phyloP scores from a whole-genome alignment of 2,797 vertebrate genomes.

The Galago senegalensis region DNA sequence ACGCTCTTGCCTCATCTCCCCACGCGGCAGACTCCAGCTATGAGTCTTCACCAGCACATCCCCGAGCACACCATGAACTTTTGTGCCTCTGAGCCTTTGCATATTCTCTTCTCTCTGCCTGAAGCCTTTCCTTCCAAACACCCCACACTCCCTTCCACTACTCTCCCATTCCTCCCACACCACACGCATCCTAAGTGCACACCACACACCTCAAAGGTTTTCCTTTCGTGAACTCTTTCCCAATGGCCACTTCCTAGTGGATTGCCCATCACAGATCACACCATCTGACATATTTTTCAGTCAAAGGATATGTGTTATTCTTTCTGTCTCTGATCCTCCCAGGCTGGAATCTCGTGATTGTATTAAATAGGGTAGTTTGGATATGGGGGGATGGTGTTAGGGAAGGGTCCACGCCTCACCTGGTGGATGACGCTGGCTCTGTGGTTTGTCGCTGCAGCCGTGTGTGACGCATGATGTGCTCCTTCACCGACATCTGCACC shows the following conservation, averaged over 20 bases:
- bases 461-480: conserved; percentile 96
- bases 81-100: neutral
- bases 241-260: neutral
- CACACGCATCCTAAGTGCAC: fast-evolving
- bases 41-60: neutral
- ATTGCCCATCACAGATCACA: neutral
- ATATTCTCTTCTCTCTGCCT: neutral
- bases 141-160: neutral
- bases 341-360: neutral
- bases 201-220: neutral
- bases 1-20: neutral
- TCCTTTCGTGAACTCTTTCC: neutral
- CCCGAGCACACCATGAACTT: neutral
- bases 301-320: neutral
- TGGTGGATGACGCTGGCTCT: conserved; percentile 96
- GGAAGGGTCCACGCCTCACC: conserved; percentile 88
- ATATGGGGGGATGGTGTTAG: neutral
- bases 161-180: neutral
- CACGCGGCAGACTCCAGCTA: neutral
- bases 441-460: conserved; percentile 97
- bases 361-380: neutral
- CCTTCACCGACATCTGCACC: conserved; percentile 98
- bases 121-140: neutral
- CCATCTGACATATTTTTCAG: neutral
- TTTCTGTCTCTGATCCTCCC: neutral